phyloP scores from a whole-genome alignment of 64 coral and sea anemone genomes.

The Orbicella faveolata region DNA sequence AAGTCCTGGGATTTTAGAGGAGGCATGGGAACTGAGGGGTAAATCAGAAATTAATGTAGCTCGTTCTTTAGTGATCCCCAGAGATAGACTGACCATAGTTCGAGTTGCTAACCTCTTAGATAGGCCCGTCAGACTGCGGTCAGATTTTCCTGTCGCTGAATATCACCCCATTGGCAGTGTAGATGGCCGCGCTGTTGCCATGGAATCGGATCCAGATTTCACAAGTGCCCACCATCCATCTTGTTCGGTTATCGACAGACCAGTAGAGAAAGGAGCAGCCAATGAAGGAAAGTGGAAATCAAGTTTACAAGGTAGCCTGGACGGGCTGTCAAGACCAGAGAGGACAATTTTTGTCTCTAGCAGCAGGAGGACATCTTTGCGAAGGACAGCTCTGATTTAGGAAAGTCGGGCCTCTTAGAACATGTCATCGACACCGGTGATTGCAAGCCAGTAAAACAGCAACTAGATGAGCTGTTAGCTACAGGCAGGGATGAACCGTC shows the following conservation, averaged over 20 bases:
- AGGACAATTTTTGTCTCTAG: constrained; percentile 3
- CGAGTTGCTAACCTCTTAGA: constrained; percentile 55
- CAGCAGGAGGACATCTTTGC: constrained; percentile 6
- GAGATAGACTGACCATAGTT: constrained; percentile 7
- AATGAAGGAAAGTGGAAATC: not conserved
- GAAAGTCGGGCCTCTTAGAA: constrained; percentile 18
- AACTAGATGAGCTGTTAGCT: constrained; percentile 49
- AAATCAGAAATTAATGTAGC: constrained; percentile 43
- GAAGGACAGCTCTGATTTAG: constrained; percentile 11
- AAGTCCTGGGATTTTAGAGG: constrained; percentile 50
- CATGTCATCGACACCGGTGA: constrained; percentile 36
- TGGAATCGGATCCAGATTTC: not conserved
- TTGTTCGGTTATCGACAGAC: not conserved
- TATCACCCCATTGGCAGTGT: constrained; percentile 47
- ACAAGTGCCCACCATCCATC: not conserved
- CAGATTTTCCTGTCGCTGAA: constrained; percentile 29
- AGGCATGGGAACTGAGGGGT: constrained; percentile 21
- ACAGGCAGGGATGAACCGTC: constrained; percentile 23
- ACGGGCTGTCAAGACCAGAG: constrained; percentile 2
- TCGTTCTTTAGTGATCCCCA: no score
- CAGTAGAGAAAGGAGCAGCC: not conserved
- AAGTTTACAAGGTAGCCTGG: not conserved
- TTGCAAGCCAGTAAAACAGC: constrained; percentile 9
- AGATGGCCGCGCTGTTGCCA: not conserved
- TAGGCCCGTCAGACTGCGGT: constrained; percentile 20